phyloP scores from a whole-genome alignment of 1,140 invertebrate species.

The Neomicropteryx cornuta region DNA sequence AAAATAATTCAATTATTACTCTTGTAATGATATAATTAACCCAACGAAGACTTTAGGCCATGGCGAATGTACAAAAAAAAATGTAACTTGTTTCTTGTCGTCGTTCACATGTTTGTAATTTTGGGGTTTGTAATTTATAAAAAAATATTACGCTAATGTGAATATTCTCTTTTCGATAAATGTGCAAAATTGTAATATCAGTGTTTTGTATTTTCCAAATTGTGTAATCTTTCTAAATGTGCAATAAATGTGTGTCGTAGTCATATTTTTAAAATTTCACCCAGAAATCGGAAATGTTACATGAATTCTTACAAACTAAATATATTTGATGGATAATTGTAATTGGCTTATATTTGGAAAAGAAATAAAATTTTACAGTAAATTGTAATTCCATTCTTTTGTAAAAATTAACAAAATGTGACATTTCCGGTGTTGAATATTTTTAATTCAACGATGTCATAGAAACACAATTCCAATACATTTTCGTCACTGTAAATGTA shows the following conservation, averaged over 20 bases:
- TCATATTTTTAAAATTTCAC: too few species aligned
- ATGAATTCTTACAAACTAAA: too few species aligned
- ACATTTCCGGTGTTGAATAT: neutral
- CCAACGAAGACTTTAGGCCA: too few species aligned
- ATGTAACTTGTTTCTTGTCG: slow-evolving; percentile 31
- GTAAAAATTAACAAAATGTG: neutral
- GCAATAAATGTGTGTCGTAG: slow-evolving; percentile 44
- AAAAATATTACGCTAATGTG: slow-evolving; percentile 38
- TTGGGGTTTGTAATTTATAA: slow-evolving; percentile 38
- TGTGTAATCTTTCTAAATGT: slow-evolving; percentile 43
- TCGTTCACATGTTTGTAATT: slow-evolving; percentile 38
- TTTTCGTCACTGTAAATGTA: slow-evolving; percentile 35
- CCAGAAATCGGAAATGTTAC: too few species aligned
- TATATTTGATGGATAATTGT: slow-evolving; percentile 36
- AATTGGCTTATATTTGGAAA: slow-evolving; percentile 22
- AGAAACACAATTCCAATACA: slow-evolving; percentile 37
- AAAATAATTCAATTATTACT: slow-evolving; percentile 22
- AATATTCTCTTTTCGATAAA: slow-evolving; percentile 37
- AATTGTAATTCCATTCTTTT: slow-evolving; percentile 26
- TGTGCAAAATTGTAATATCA: slow-evolving; percentile 42
- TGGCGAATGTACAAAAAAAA: too few species aligned
- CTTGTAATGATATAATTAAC: too few species aligned
- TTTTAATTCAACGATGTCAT: slow-evolving; percentile 19
- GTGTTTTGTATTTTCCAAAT: slow-evolving; percentile 41
- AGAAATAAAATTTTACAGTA: slow-evolving; percentile 13